Evolutionary conservation across 2,113 vertebrate species (phyloP).

Genomic region (Thunnus thynnus): DNA sequence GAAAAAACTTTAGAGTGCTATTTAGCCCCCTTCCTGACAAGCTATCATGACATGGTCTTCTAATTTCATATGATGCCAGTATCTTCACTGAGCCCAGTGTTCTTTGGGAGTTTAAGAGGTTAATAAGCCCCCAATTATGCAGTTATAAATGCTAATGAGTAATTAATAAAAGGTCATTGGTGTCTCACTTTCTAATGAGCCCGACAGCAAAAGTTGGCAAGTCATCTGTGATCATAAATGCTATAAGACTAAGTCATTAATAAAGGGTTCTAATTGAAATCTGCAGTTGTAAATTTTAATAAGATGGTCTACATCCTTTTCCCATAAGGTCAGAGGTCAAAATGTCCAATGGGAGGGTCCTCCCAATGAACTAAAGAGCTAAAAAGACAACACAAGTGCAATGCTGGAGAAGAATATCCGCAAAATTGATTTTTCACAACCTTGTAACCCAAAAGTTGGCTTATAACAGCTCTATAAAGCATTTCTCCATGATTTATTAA

Average conservation of each 20-base stretch:
- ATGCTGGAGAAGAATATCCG: not conserved
- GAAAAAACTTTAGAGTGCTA: too few relatives aligned
- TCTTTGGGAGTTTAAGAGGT: too few relatives aligned
- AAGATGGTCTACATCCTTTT: not conserved
- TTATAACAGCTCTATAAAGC: not conserved
- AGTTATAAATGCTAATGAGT: too few relatives aligned
- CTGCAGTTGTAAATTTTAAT: not conserved
- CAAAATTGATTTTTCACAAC: not conserved
- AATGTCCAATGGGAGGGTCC: not conserved
- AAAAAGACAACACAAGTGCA: not conserved
- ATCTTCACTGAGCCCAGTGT: too few relatives aligned
- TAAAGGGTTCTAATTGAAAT: not conserved
- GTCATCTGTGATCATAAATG: too few relatives aligned
- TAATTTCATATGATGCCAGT: too few relatives aligned
- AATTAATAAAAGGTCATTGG: too few relatives aligned
- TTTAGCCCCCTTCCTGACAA: too few relatives aligned
- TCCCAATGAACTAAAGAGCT: not conserved
- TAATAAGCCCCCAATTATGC: too few relatives aligned
- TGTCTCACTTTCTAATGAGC: too few relatives aligned
- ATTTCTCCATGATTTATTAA: not conserved
- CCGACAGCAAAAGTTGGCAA: too few relatives aligned
- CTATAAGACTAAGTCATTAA: not conserved
- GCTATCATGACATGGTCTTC: too few relatives aligned
- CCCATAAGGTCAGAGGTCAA: not conserved
- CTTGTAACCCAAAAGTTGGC: not conserved